Evolutionary conservation across 2,113 vertebrate species (phyloP).

Genomic region (Triplophysa siluroides): DNA sequence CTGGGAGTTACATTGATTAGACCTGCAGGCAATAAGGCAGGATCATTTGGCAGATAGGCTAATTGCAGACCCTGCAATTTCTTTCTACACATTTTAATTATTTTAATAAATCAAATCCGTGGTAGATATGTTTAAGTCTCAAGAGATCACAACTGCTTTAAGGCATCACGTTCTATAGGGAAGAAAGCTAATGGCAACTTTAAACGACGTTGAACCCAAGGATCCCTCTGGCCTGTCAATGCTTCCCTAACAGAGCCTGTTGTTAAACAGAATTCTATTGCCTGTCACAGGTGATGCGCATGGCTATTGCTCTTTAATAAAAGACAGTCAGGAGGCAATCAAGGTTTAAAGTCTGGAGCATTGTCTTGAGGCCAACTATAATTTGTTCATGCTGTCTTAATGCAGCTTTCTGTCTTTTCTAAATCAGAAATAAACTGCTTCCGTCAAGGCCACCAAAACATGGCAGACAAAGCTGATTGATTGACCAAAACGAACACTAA

Average conservation of each 20-base stretch:
- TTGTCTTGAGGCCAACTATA: constrained; percentile 63
- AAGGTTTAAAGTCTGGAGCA: constrained; percentile 45
- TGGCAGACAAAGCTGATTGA: constrained; percentile 62
- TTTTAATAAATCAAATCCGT: constrained; percentile 21
- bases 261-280: constrained; percentile 58
- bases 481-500: constrained; percentile 58
- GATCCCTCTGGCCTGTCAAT: constrained; percentile 49
- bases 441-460: constrained; percentile 35
- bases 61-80: constrained; percentile 10
- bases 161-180: not conserved
- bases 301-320: constrained; percentile 64
- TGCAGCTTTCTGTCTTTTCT: constrained; percentile 56
- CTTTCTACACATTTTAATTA: constrained; percentile 4
- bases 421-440: constrained; percentile 64
- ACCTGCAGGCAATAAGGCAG: constrained; percentile 19
- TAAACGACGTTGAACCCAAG: constrained; percentile 28
- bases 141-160: constrained; percentile 2
- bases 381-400: constrained; percentile 67
- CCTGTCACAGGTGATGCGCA: constrained; percentile 54
- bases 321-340: constrained; percentile 64
- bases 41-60: not conserved
- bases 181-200: constrained; percentile 23
- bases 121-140: not conserved
- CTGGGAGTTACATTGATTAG: not conserved
- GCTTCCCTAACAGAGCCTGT: constrained; percentile 35